Conservation (phyloP, 2,797 vertebrate species). For the Halcyon leucocephala region DNA sequence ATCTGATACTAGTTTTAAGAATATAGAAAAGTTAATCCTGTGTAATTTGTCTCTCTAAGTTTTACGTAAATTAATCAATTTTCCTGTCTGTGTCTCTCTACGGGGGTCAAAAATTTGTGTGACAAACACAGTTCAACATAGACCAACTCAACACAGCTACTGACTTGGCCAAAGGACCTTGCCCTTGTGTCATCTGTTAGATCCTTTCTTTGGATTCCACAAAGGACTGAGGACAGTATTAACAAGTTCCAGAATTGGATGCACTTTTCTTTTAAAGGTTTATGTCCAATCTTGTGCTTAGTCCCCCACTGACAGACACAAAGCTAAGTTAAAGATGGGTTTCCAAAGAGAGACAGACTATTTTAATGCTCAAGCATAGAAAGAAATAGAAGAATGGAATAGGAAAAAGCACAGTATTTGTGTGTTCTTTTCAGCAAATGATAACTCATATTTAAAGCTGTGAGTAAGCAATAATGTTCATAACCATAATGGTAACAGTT, state of each 20-base stretch:
- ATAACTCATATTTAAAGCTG: neutral
- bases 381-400: neutral
- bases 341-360: neutral
- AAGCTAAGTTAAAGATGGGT: neutral
- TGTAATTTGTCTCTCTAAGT: neutral
- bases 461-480: neutral
- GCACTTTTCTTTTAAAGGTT: neutral
- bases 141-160: neutral
- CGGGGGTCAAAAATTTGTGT: neutral
- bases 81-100: neutral
- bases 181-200: neutral
- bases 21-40: neutral
- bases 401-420: neutral
- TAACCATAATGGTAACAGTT: neutral
- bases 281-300: neutral
- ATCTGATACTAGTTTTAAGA: neutral
- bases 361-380: neutral
- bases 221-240: neutral
- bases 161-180: neutral
- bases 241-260: neutral
- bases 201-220: neutral
- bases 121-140: neutral
- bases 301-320: neutral
- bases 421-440: neutral
- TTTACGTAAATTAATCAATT: neutral